Evolutionary conservation across 53 echinoderm and acorn worm genomes (phyloP), one percentile per base, ranked within the genome.

Genomic region (Echinarachnius parma): DNA sequence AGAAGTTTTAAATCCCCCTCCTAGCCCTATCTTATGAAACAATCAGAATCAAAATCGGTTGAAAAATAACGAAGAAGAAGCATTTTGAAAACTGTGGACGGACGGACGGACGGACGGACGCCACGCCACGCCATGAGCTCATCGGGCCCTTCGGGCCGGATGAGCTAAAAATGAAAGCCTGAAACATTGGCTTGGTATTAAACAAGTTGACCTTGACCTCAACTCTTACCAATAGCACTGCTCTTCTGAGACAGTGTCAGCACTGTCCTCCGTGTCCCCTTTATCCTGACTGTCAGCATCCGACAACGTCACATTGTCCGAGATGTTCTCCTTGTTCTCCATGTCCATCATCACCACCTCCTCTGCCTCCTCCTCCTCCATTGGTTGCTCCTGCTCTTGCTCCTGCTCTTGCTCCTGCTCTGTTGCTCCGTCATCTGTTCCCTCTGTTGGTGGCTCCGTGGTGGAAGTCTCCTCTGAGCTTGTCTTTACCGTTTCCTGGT

Each of bases 201-300:
- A n/a, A n/a, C n/a, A n/a, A n/a, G n/a, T n/a, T n/a, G n/a, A n/a
- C n/a, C n/a, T n/a, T n/a, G n/a, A n/a, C n/a, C n/a, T n/a, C n/a
- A n/a, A n/a, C n/a, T 15, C 63, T 36, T 78, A 78, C 78, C 78
- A 78, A 52, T 78, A 78, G 64, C 78, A 78, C 9, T 68, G 49
- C n/a, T 78, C 78, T 53, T 54, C 78, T 9, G 24, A 16, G 23
- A 34, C 15, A n/a, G 33, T 44, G 50, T 44, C 54, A 64, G 24
- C 35, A 44, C 45, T 31, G 24, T 64, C 29, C 21, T 62, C 78
- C n/a, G 34, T 52, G 20, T 64, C 53, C 25, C 31, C 52, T 20
- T 35, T 64, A 2, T 53, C 64, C 10, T 52, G 53, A 26, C 78
- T 64, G 11, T 78, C 78, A 5, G 31, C 35, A 11, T 49, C 34